A percentile compares a stretch with the other conserved stretches of the same genome.
phyloP scores from a whole-genome alignment of 2,888 invertebrate genomes.

The Trichogramma dendrolimi region DNA sequence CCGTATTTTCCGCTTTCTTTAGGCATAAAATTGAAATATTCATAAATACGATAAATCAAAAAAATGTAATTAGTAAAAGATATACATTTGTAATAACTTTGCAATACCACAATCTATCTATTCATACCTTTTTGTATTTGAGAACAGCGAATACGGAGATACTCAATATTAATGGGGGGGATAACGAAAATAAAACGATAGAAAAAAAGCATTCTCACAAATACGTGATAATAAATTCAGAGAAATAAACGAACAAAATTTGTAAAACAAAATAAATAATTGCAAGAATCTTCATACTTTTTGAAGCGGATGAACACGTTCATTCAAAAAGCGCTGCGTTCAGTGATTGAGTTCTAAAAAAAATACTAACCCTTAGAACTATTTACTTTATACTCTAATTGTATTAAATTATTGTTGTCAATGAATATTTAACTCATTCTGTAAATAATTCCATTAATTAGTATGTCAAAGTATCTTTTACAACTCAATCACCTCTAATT shows the following conservation, averaged over 20 bases:
- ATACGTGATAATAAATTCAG: slow-evolving; percentile 23
- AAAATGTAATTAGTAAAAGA: slow-evolving; percentile 5
- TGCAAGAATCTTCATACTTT: slow-evolving; percentile 27
- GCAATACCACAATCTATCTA: background rate
- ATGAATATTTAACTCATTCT: background rate
- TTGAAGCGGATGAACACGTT: slow-evolving; percentile 30
- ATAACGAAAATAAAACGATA: slow-evolving; percentile 40
- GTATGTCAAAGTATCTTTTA: slow-evolving; percentile 21
- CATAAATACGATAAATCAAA: slow-evolving; percentile 1
- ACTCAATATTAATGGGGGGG: slow-evolving; percentile 10
- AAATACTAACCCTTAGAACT: slow-evolving; percentile 19
- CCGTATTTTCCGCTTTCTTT: background rate
- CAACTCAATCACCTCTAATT: slow-evolving; percentile 27
- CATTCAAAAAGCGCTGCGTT: slow-evolving; percentile 31
- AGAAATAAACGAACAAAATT: slow-evolving; percentile 38
- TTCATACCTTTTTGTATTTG: background rate
- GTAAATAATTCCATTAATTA: slow-evolving; percentile 5
- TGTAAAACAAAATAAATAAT: slow-evolving; percentile 30
- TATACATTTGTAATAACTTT: background rate
- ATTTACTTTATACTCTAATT: background rate
- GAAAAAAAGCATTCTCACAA: slow-evolving; percentile 43
- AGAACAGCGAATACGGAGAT: slow-evolving; percentile 7
- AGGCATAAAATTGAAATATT: background rate
- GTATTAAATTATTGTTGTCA: background rate
- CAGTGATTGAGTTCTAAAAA: slow-evolving; percentile 30